Base-by-base conservation (phyloP, 2,797 vertebrate species). In the Enteromius trimaculatus region DNA sequence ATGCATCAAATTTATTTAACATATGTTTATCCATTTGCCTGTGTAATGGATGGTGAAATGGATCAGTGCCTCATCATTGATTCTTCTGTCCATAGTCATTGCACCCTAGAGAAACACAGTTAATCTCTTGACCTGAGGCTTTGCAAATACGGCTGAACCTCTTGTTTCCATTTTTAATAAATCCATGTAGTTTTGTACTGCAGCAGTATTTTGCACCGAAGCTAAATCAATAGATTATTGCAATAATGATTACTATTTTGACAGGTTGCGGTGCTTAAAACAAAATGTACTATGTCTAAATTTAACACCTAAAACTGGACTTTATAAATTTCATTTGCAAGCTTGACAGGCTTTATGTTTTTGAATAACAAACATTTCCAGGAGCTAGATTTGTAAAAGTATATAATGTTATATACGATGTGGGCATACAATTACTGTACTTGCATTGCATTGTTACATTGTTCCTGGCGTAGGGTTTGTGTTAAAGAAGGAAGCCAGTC, bases 41-140 rank as follows among this genome's bases (percentile, higher is more conserved):
- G 42, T 17, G 42, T 58, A 39, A 58, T 58, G 10, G n/a, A 21
- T 70, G 34, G n/a, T 13, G 49, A 70, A 80, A 80, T 14, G 11
- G 37, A 62, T 71, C 16, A 21, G 4, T 31, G 66, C 13, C 23
- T 62, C 49, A 60, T 37, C 17, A 80, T 71, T 47, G 79, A 80
- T 44, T 62, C 6, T 60, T 44, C 37, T 58, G 26, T 60, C 51
- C 66, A 70, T 80, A 60, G 26, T 21, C 66, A 60, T 71, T 71
- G 68, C 19, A 58, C 68, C 3, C 68, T 29, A 29, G 77, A 26
- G 31, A 39, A 23, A 17, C 5, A 0, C 47, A 69, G 51, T 71
- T 71, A 71, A 71, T 70, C 53, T 80, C 13, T 44, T 62, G 79
- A 71, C 79, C 53, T 23, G 26, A 71, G 19, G 53, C 39, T 62